These are phyloP conservation scores for Morus bassanus DNA, from an alignment of 2,797 vertebrate genomes.

Conservation along the genomic window DNA sequence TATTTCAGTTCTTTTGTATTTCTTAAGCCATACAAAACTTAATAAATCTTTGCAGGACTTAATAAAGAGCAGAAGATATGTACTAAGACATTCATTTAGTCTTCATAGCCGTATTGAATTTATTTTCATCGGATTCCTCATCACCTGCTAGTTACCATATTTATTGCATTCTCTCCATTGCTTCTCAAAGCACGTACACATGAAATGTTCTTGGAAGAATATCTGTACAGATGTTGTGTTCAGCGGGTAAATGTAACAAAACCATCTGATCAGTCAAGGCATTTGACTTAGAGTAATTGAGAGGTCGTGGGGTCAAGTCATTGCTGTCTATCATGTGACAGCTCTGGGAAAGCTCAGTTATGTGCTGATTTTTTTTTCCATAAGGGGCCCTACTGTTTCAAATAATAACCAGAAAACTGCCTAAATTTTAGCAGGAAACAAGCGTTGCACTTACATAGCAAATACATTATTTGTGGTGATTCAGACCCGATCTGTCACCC, in stretches of 20 bases:
- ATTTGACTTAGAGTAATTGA: background rate
- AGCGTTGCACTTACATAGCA: background rate
- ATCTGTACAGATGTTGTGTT: background rate
- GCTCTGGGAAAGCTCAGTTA: background rate
- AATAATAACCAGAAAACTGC: background rate
- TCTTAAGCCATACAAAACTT: constrained; percentile 67
- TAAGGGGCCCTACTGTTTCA: background rate
- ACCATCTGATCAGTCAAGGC: rapidly evolving
- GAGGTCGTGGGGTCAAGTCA: background rate
- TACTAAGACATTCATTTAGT: constrained; percentile 63
- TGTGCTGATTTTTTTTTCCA: too few species aligned
- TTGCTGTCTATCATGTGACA: background rate
- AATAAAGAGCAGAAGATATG: constrained; percentile 70
- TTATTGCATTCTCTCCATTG: constrained; percentile 2
- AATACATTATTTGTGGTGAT: background rate
- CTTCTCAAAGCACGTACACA: background rate
- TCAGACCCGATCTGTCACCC: background rate
- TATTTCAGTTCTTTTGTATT: constrained; percentile 67
- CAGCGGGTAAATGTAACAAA: background rate
- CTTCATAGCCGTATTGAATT: constrained; percentile 41
- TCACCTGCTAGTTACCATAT: constrained; percentile 1
- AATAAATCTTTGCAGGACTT: constrained; percentile 73
- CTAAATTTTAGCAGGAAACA: background rate
- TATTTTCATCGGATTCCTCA: constrained; percentile 57
- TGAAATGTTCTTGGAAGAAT: background rate